Conservation (phyloP, 2,888 invertebrate genomes). For the Barypeithes pellucidus region DNA sequence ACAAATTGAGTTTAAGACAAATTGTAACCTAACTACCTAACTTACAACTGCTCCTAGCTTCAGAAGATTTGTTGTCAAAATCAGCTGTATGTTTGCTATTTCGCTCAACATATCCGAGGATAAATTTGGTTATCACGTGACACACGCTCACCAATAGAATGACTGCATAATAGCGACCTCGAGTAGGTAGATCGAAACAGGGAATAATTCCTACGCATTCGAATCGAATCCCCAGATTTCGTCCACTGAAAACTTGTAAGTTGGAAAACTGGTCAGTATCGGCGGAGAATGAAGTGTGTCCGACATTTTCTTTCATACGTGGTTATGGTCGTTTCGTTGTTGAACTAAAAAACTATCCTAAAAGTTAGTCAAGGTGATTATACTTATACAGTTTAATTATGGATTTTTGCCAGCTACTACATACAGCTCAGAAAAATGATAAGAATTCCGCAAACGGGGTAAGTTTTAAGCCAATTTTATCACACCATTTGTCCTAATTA, state of each 20-base stretch:
- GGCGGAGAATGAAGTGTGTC: constrained; percentile 4
- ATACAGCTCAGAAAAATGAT: constrained; percentile 77
- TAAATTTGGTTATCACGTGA: background rate
- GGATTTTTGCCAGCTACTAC: constrained; percentile 78
- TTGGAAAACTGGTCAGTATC: no score
- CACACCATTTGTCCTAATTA: constrained; percentile 21
- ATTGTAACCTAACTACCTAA: no score
- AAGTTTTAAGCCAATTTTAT: constrained; percentile 52
- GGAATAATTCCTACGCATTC: background rate
- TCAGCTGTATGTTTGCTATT: constrained; percentile 1
- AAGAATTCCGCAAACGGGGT: constrained; percentile 65
- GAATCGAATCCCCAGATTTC: background rate
- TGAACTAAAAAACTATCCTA: background rate
- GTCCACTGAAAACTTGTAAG: no score
- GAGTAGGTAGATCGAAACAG: background rate
- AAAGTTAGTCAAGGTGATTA: background rate
- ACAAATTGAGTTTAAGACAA: background rate
- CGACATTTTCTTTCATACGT: constrained; percentile 28
- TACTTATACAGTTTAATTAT: constrained; percentile 61
- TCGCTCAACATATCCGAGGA: background rate
- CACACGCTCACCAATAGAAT: background rate
- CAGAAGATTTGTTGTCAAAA: constrained; percentile 5
- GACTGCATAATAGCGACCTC: background rate
- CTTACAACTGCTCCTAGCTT: background rate
- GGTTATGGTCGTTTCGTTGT: background rate